phyloP scores from a whole-genome alignment of 2,888 invertebrate species.

The Agrochola litura region DNA sequence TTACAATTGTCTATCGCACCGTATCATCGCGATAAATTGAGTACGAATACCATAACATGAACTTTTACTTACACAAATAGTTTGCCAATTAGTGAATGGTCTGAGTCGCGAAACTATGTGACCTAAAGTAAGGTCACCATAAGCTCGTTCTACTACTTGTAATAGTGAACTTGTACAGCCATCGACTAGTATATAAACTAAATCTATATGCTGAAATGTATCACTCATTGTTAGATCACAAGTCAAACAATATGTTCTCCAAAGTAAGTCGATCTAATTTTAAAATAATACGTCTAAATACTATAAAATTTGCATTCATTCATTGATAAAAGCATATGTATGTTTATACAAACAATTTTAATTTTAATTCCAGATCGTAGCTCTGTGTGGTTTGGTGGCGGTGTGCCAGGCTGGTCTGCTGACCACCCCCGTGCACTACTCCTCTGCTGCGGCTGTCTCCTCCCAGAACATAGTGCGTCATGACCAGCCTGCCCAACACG shows the following conservation, averaged over 20 bases:
- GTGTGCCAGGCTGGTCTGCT: slow-evolving; percentile 78
- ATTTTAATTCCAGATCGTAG: slow-evolving; percentile 73
- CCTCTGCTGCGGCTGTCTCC: slow-evolving; percentile 77
- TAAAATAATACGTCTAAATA: neutral
- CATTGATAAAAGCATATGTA: too few relatives aligned
- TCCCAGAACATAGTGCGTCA: slow-evolving; percentile 73
- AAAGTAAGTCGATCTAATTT: slow-evolving; percentile 61
- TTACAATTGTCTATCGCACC: neutral
- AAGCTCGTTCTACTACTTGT: slow-evolving; percentile 43
- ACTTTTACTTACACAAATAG: neutral
- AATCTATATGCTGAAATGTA: slow-evolving; percentile 45
- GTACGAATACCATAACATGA: neutral
- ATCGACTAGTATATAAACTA: slow-evolving; percentile 61
- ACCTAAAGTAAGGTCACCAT: slow-evolving; percentile 48
- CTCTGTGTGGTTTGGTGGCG: slow-evolving; percentile 76
- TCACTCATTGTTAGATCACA: slow-evolving; percentile 72
- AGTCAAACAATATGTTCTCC: slow-evolving; percentile 71
- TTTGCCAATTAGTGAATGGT: slow-evolving; percentile 46
- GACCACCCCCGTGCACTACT: slow-evolving; percentile 77
- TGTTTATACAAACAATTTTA: neutral
- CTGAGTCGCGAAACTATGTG: slow-evolving; percentile 42
- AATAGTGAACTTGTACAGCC: slow-evolving; percentile 26
- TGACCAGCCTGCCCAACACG: slow-evolving; percentile 70
- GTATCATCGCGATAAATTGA: neutral
- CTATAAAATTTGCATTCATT: neutral